phyloP scores from a whole-genome alignment of 2,888 invertebrate genomes.

The Danaus chrysippus region DNA sequence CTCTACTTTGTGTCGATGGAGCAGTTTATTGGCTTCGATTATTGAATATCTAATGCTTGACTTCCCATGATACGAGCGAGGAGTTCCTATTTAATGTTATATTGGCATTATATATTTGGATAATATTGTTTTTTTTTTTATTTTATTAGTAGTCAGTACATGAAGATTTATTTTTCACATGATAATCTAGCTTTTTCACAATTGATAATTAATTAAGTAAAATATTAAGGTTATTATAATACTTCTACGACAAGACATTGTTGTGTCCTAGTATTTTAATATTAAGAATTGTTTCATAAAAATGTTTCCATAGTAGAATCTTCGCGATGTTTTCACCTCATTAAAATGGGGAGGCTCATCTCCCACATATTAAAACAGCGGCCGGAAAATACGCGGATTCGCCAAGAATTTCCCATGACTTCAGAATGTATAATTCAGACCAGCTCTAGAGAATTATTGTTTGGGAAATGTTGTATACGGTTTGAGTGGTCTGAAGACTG shows the following conservation, averaged over 20 bases:
- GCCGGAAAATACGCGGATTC: background rate
- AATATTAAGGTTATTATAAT: too few species aligned
- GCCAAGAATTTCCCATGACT: constrained; percentile 6
- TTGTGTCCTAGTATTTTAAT: too few species aligned
- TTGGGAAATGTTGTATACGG: background rate
- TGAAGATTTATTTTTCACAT: too few species aligned
- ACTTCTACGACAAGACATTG: too few species aligned
- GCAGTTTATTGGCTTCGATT: background rate
- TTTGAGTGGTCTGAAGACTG: too few species aligned
- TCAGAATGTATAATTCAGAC: background rate
- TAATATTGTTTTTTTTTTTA: too few species aligned
- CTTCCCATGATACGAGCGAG: background rate
- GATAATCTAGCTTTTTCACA: too few species aligned
- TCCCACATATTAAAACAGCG: background rate
- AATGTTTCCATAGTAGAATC: background rate
- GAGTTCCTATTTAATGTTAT: background rate
- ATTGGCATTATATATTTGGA: background rate
- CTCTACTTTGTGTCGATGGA: constrained; percentile 13
- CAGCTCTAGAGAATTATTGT: background rate
- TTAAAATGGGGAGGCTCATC: background rate
- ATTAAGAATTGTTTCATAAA: too few species aligned
- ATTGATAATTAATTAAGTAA: too few species aligned
- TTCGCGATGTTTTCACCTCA: background rate
- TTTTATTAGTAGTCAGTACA: too few species aligned
- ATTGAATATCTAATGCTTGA: background rate